Evolutionary conservation across 2,888 invertebrate genomes (phyloP).

Genomic region (Cataglyphis cursor): DNA sequence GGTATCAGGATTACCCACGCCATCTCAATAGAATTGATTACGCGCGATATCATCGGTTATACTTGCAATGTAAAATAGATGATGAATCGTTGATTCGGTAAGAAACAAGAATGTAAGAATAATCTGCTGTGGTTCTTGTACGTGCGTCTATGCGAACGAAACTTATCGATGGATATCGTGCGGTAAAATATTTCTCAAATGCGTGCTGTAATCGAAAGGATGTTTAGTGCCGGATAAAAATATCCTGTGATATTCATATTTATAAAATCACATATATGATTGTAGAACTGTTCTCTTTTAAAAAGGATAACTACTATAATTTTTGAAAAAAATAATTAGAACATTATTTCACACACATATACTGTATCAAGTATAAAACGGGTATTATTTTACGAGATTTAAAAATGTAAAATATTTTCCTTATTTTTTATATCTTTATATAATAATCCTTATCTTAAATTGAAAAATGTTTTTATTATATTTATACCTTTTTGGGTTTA

Average conservation of each 20-base stretch:
- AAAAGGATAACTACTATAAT: neutral
- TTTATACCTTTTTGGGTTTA: neutral
- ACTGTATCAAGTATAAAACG: neutral
- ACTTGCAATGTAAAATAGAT: neutral
- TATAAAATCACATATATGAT: neutral
- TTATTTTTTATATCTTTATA: neutral
- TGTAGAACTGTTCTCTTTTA: neutral
- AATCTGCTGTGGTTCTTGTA: neutral
- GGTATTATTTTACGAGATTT: neutral
- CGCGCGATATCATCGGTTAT: slow-evolving; percentile 4
- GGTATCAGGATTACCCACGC: neutral
- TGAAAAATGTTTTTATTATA: neutral
- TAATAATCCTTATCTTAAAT: neutral
- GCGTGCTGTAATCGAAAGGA: neutral
- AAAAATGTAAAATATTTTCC: neutral
- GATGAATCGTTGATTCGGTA: neutral
- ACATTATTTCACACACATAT: neutral
- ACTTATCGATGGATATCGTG: neutral
- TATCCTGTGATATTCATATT: neutral
- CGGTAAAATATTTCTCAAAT: neutral
- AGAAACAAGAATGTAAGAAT: slow-evolving; percentile 6
- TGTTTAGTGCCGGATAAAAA: neutral
- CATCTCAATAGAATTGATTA: slow-evolving; percentile 5
- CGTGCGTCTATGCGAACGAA: neutral
- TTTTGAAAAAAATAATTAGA: neutral